Conservation (phyloP, 1,140 invertebrate species). For the Ceratosolen fusciceps region DNA sequence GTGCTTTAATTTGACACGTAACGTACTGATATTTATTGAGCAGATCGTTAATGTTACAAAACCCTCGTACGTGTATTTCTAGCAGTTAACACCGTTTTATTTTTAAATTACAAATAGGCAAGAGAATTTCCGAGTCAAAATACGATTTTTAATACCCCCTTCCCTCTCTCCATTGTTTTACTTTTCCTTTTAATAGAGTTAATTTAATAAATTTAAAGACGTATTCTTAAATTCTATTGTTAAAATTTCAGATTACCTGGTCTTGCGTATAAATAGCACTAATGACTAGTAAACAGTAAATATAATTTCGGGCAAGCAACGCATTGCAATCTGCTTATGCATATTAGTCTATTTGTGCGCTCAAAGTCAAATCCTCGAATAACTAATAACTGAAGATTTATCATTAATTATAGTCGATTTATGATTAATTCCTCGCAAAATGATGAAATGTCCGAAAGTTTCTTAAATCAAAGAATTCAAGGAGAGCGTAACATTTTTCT, state of each 20-base stretch:
- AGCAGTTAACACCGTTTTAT: background rate
- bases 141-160: too few species aligned
- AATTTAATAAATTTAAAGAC: too few species aligned
- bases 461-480: too few species aligned
- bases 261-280: constrained; percentile 26
- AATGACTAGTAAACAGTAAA: constrained; percentile 24
- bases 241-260: constrained; percentile 4
- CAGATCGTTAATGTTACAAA: background rate
- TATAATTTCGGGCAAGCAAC: constrained; percentile 26
- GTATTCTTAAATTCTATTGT: too few species aligned
- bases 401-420: too few species aligned
- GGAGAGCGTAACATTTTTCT: too few species aligned
- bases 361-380: background rate
- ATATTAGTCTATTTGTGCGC: background rate
- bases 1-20: background rate
- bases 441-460: too few species aligned
- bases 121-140: too few species aligned
- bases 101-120: too few species aligned
- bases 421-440: too few species aligned
- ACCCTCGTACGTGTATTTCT: background rate
- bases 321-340: background rate
- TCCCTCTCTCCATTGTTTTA: background rate
- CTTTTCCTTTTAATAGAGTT: too few species aligned
- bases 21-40: background rate
- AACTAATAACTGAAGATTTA: too few species aligned